Conservation (phyloP, 2,797 vertebrate species). For the Selene dorsalis region DNA sequence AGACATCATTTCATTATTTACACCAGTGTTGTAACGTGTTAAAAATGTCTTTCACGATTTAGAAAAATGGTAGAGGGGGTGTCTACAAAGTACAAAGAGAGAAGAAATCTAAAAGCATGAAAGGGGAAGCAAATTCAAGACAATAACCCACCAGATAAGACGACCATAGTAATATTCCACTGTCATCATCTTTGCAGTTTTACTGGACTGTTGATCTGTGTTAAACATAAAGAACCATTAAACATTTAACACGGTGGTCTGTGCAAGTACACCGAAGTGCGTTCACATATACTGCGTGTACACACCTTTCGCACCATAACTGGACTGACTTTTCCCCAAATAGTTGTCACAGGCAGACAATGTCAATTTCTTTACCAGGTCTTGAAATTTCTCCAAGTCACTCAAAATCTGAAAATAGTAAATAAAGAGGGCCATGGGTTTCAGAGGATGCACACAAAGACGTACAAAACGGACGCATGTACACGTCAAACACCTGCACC, state of each 20-base stretch:
- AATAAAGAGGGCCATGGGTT: constrained; percentile 1
- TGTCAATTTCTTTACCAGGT: constrained; percentile 85
- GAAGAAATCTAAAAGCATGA: not conserved
- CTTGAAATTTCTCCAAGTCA: constrained; percentile 84
- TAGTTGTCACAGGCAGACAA: constrained; percentile 81
- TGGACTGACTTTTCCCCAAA: constrained; percentile 76
- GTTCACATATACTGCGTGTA: not conserved
- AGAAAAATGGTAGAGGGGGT: not conserved
- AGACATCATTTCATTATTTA: not conserved
- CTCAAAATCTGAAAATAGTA: constrained; percentile 76
- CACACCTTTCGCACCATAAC: constrained; percentile 63
- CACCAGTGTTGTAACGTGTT: not conserved
- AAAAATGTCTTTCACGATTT: not conserved
- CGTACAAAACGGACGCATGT: not conserved
- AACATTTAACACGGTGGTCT: not conserved
- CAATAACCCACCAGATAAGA: constrained; percentile 83
- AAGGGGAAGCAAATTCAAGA: not conserved
- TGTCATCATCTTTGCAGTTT: too few relatives aligned
- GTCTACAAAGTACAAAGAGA: not conserved
- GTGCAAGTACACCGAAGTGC: not conserved
- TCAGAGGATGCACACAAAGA: not conserved
- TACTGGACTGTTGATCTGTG: constrained; percentile 28
- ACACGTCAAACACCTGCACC: not conserved
- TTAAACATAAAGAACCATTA: constrained; percentile 19
- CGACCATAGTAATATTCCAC: constrained; percentile 44